Conservation (phyloP, 2,113 vertebrate genomes). For the Phaethon lepturus region DNA sequence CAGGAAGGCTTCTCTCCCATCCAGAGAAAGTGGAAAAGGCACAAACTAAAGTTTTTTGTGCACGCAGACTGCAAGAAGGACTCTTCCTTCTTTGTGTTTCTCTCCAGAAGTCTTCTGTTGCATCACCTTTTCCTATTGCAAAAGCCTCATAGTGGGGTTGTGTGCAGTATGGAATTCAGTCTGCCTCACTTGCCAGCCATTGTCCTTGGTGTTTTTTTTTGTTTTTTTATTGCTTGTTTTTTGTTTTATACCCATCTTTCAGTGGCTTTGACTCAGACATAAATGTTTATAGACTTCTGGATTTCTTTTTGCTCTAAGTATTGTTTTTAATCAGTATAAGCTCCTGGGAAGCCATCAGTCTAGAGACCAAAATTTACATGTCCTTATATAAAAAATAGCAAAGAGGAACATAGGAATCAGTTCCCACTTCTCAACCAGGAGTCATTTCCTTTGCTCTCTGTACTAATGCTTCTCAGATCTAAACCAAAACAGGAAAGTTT, state of each 20-base stretch:
- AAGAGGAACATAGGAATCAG: background rate
- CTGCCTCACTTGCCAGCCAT: background rate
- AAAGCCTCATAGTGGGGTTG: background rate
- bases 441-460: background rate
- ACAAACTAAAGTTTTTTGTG: background rate
- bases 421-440: background rate
- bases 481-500: background rate
- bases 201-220: background rate
- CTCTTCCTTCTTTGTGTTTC: background rate
- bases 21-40: background rate
- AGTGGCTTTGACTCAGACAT: constrained; percentile 54
- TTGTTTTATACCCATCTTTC: constrained; percentile 43
- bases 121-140: background rate
- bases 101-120: background rate
- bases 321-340: background rate
- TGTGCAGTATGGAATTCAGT: constrained; percentile 25
- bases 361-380: background rate
- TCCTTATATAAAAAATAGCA: background rate
- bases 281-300: constrained; percentile 55
- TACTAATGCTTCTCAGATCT: background rate
- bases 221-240: background rate
- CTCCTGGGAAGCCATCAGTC: background rate
- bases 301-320: constrained; percentile 30
- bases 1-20: background rate
- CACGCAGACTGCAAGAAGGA: background rate